Base-by-base conservation (phyloP, 2,888 invertebrate species). In the Reticulitermes lucifugus region DNA sequence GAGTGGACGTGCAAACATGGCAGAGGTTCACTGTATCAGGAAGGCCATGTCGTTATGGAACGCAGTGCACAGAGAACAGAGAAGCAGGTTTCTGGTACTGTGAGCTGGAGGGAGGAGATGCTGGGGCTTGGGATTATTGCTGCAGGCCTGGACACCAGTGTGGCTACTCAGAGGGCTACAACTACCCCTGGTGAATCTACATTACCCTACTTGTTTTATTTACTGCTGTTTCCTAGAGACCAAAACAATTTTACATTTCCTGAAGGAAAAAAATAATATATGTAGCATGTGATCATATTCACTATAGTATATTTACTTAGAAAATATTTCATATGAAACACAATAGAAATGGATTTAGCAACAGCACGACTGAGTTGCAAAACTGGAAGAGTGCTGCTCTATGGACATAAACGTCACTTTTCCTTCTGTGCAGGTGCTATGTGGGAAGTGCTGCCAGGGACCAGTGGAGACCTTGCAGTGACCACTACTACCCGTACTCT, bases 401-500 rank as follows among this genome's bases (percentile, higher is more conserved):
- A 51, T 55, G 14, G 18, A 14, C 14, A 18, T 55, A 55, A 55
- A 14, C 18, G 14, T 55, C 55, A 18, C 18, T 18, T 25, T 35
- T 35, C 4, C 1, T 25, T 25, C 43, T 79, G 21, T 22, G 14
- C 77, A 86, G 96, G 96, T 97, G 97, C 89, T 96, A 96, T 90
- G 97, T 97, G 10, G 97, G 97, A 22, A 93, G 94, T 5, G 92
- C 93, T 4, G 92, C 93, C n/a, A 88, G 87, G 18, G 96, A 96
- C 85, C 97, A 97, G 90, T 97, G 97, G 97, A 92, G 97, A 14
- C 96, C 96, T 12, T 97, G 97, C 90, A 97, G 95, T 88, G 96
- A 97, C 88, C 94, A 94, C 77, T 97, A 96, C 89, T 96, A 94
- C 88, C 96, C 96, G 0, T 93, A 95, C 89, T 89, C 77, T 89